These are phyloP conservation scores for Globodera rostochiensis DNA, from an alignment of 1,140 invertebrate genomes.

Conservation along the genomic window DNA sequence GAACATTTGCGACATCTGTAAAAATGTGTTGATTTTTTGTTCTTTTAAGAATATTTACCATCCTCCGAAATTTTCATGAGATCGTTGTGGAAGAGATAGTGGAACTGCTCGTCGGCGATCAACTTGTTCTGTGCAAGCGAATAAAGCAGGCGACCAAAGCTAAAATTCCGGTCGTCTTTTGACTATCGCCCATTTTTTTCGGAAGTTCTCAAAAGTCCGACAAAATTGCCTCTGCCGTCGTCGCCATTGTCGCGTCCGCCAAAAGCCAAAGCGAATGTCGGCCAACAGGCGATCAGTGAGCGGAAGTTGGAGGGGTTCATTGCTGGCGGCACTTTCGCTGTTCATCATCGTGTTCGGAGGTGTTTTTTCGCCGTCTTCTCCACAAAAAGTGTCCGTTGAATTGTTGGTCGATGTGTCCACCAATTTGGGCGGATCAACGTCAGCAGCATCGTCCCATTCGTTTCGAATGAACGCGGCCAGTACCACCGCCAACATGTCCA, in stretches of 20 bases:
- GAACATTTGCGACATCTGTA: slow-evolving; percentile 35
- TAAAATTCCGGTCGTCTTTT: slow-evolving; percentile 1
- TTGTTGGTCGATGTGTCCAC: not conserved
- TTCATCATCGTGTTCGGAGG: not conserved
- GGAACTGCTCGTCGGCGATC: slow-evolving; percentile 21
- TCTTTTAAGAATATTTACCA: slow-evolving; percentile 13
- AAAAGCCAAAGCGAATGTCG: slow-evolving; percentile 38
- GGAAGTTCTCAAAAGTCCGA: not conserved
- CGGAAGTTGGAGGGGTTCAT: slow-evolving; percentile 11
- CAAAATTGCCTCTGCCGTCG: slow-evolving; percentile 30
- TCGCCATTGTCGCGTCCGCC: slow-evolving; percentile 31
- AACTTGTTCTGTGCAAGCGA: not conserved
- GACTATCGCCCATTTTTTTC: not conserved
- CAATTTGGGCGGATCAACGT: not conserved
- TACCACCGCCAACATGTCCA: slow-evolving; percentile 23
- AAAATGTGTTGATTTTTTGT: not conserved
- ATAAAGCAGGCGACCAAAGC: slow-evolving; percentile 36
- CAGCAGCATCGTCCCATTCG: slow-evolving; percentile 18
- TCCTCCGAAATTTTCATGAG: slow-evolving; percentile 36
- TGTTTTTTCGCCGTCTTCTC: not conserved
- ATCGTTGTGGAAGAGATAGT: slow-evolving; percentile 35
- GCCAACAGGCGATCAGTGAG: slow-evolving; percentile 29
- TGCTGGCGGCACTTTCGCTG: not conserved
- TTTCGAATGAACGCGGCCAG: slow-evolving; percentile 17
- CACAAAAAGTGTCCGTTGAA: not conserved